Percentiles rank a stretch among this genome's conserved stretches.
These are phyloP conservation scores for Polyommatus icarus DNA, from an alignment of 2,888 invertebrate species.

Conservation along the genomic window DNA sequence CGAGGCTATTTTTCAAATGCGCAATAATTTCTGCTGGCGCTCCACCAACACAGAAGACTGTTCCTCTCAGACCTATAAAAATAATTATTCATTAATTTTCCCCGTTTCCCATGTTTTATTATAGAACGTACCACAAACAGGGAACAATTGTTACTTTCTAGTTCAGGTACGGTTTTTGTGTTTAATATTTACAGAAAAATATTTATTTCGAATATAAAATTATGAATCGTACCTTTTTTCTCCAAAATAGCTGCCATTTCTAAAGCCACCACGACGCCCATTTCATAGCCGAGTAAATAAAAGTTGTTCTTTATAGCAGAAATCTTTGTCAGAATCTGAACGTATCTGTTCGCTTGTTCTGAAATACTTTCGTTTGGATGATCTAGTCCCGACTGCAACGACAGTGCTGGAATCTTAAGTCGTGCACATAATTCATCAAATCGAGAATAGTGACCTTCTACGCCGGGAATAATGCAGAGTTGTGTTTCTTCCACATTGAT, in stretches of 20 bases:
- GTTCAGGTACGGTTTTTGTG: too few relatives aligned
- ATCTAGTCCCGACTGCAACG: slow-evolving; percentile 53
- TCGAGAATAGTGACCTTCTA: slow-evolving; percentile 52
- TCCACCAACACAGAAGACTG: slow-evolving; percentile 57
- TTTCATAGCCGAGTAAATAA: slow-evolving; percentile 58
- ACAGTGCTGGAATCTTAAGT: slow-evolving; percentile 53
- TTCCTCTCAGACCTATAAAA: slow-evolving; percentile 55
- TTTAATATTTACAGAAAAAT: too few relatives aligned
- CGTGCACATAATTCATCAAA: slow-evolving; percentile 52
- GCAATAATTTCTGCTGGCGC: slow-evolving; percentile 50
- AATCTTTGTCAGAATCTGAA: slow-evolving; percentile 45
- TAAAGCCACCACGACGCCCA: slow-evolving; percentile 52
- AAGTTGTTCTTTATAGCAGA: slow-evolving; percentile 42
- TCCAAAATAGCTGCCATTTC: slow-evolving; percentile 59
- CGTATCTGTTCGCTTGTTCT: slow-evolving; percentile 50
- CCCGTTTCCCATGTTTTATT: too few relatives aligned
- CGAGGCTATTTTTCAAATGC: slow-evolving; percentile 48
- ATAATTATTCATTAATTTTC: too few relatives aligned
- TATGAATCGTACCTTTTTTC: slow-evolving; percentile 47
- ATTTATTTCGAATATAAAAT: too few relatives aligned
- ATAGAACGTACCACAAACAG: too few relatives aligned
- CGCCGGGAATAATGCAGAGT: slow-evolving; percentile 55
- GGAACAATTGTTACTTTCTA: too few relatives aligned
- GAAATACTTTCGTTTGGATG: slow-evolving; percentile 47
- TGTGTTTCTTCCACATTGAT: slow-evolving; percentile 41